Evolutionary conservation across 2,113 vertebrate genomes (phyloP).

Genomic region (Lonchura striata): DNA sequence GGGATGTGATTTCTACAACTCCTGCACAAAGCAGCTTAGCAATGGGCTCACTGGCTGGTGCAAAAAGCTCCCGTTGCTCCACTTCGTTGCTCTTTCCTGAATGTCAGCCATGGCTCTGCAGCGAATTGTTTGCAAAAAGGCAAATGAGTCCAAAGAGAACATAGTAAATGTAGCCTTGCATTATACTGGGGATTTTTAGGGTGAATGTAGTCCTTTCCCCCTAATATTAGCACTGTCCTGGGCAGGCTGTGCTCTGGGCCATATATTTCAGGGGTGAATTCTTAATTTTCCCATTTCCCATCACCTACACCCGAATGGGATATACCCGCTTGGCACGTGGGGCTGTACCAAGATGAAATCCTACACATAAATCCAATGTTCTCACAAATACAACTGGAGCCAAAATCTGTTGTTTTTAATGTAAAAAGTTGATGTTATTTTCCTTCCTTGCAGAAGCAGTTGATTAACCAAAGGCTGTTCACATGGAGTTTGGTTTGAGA

Average conservation of each 20-base stretch:
- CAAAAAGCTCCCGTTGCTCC: neutral
- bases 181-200: neutral
- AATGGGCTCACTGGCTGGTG: neutral
- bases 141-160: neutral
- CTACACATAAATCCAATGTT: neutral
- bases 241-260: neutral
- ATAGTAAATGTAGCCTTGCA: neutral
- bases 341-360: neutral
- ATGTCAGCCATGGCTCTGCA: neutral
- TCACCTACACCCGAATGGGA: neutral
- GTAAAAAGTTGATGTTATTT: neutral
- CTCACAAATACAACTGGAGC: neutral
- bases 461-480: neutral
- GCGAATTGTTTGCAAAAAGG: neutral
- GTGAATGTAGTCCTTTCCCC: neutral
- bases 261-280: neutral
- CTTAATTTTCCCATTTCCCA: neutral
- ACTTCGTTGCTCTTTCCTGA: neutral
- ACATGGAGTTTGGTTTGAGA: neutral
- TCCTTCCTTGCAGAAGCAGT: neutral
- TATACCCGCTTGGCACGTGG: rapidly evolving
- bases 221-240: neutral
- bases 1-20: neutral
- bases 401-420: neutral
- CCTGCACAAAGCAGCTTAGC: constrained; percentile 52